A percentile compares a stretch with the other conserved stretches of the same genome.
phyloP scores from a whole-genome alignment of 2,797 vertebrate genomes.

The Podarcis siculus region DNA sequence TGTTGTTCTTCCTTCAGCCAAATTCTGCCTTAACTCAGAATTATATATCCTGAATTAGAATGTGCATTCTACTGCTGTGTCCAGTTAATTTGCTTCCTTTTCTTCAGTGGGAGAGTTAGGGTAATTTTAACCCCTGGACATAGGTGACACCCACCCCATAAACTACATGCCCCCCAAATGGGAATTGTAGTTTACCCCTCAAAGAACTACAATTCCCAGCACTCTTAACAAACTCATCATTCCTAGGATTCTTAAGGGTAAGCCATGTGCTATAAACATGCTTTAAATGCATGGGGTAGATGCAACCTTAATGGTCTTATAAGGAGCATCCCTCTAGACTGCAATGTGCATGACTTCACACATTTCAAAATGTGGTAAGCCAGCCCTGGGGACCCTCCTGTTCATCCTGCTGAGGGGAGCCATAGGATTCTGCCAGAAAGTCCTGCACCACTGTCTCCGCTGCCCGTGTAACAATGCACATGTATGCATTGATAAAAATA shows the following conservation, averaged over 20 bases:
- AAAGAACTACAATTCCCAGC: no score
- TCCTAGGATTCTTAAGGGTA: no score
- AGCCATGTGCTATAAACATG: neutral
- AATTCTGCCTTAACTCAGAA: neutral
- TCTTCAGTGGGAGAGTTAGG: no score
- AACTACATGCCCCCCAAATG: no score
- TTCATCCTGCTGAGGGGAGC: neutral
- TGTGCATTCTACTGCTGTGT: no score
- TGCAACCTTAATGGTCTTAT: neutral
- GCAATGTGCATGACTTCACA: neutral
- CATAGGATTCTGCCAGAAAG: neutral
- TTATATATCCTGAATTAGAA: neutral
- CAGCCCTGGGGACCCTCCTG: neutral
- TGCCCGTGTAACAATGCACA: no score
- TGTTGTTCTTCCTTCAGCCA: neutral
- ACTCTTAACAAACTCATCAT: no score
- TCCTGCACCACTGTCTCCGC: neutral
- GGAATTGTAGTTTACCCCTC: no score
- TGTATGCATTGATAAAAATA: no score
- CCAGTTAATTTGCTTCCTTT: neutral
- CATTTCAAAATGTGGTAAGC: neutral
- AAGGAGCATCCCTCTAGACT: neutral
- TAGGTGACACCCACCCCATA: no score
- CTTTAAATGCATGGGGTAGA: neutral
- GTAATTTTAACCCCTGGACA: no score